Percentiles rank a stretch among this genome's conserved stretches.
These are phyloP conservation scores for Saturnia pavonia DNA, from an alignment of 2,888 invertebrate genomes.

Conservation along the genomic window DNA sequence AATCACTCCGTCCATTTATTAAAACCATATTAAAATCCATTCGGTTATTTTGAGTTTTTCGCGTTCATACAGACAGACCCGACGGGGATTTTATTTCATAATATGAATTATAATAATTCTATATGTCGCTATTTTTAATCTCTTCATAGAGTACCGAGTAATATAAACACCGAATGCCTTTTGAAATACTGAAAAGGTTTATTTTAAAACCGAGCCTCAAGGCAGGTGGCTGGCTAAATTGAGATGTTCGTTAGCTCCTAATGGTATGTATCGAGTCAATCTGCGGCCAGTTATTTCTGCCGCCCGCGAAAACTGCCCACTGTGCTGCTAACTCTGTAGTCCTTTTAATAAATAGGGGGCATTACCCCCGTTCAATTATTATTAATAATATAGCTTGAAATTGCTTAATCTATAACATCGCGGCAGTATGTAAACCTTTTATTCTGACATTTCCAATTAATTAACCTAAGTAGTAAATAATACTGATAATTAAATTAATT, in stretches of 20 bases:
- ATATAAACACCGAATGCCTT: constrained; percentile 34
- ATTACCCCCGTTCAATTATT: constrained; percentile 12
- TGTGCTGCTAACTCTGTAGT: constrained; percentile 16
- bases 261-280: constrained; percentile 69
- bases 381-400: not conserved
- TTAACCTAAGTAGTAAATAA: no score
- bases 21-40: no score
- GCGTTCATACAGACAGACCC: no score
- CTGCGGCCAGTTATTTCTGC: constrained; percentile 53
- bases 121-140: not conserved
- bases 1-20: no score
- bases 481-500: no score
- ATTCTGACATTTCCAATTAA: not conserved
- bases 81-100: no score
- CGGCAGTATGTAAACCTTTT: not conserved
- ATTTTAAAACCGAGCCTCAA: constrained; percentile 38
- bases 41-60: no score
- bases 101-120: not conserved
- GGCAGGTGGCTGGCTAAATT: constrained; percentile 66
- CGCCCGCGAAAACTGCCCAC: constrained; percentile 25
- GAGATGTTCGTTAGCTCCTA: constrained; percentile 70
- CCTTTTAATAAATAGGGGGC: constrained; percentile 24
- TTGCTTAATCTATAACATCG: not conserved
- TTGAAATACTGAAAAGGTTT: constrained; percentile 33
- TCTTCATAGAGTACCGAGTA: constrained; percentile 14